Evolutionary conservation across 2,888 invertebrate genomes (phyloP).

Genomic region (Spatulosminthurus flaviceps): DNA sequence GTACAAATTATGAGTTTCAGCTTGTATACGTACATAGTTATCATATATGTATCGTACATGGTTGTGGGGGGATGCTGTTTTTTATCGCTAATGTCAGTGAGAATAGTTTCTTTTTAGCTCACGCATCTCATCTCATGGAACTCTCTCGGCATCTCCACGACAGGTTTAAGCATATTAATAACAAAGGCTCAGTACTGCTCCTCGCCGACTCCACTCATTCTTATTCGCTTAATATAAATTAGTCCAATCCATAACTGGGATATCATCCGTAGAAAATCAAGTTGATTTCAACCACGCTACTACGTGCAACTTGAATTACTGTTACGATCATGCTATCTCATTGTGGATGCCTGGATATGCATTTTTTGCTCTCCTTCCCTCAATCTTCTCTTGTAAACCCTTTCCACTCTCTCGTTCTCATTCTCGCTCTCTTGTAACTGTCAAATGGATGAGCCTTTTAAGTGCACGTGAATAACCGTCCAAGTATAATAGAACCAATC

Average conservation of each 20-base stretch:
- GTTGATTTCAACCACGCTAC: constrained; percentile 36
- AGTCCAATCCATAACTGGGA: constrained; percentile 47
- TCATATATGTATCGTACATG: not conserved
- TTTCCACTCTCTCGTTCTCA: constrained; percentile 10
- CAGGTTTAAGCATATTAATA: not conserved
- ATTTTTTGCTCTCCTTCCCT: constrained; percentile 23
- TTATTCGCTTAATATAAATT: constrained; percentile 51
- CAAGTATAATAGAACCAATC: constrained; percentile 32
- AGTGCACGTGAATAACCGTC: constrained; percentile 29
- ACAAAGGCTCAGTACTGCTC: constrained; percentile 39
- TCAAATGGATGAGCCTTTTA: constrained; percentile 40
- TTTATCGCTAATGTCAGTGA: not conserved
- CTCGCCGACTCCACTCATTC: constrained; percentile 34
- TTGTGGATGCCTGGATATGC: constrained; percentile 7
- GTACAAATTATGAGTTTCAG: too few relatives aligned
- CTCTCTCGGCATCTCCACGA: too few relatives aligned
- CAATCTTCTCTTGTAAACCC: constrained; percentile 21
- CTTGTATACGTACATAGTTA: not conserved
- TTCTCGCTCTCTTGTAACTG: constrained; percentile 31
- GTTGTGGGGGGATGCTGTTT: too few relatives aligned
- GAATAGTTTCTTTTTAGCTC: too few relatives aligned
- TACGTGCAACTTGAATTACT: constrained; percentile 19
- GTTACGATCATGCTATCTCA: constrained; percentile 42
- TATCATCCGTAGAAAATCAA: constrained; percentile 42
- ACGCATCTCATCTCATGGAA: too few relatives aligned